phyloP scores from a whole-genome alignment of 2,113 vertebrate species.

The Podarcis raffonei region DNA sequence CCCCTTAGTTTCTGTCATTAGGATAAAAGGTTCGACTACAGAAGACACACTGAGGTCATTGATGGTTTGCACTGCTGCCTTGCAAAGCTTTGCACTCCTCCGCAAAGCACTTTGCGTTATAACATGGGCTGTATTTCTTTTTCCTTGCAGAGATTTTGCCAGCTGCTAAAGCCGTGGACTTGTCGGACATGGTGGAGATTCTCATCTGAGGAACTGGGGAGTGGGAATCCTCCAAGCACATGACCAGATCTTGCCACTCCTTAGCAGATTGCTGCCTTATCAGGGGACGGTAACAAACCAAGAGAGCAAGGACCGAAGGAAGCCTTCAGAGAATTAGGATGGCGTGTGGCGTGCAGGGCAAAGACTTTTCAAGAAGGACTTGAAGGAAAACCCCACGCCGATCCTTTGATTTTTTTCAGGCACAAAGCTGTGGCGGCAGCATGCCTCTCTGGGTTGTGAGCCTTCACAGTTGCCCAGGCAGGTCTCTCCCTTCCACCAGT shows the following conservation, averaged over 20 bases:
- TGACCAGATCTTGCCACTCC: not conserved
- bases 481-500: not conserved
- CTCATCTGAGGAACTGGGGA: constrained; percentile 72
- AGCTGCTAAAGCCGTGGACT: constrained; percentile 62
- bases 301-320: not conserved
- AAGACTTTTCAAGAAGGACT: not conserved
- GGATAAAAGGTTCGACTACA: not conserved
- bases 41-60: not conserved
- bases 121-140: not conserved
- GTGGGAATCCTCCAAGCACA: not conserved
- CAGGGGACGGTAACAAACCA: not conserved
- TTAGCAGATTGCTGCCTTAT: constrained; percentile 5
- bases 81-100: not conserved
- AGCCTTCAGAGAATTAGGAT: not conserved
- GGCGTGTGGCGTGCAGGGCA: not conserved
- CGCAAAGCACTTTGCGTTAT: not conserved
- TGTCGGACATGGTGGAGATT: constrained; percentile 82
- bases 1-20: not conserved
- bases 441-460: not conserved
- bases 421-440: not conserved
- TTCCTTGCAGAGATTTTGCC: constrained; percentile 66
- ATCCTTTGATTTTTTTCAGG: not conserved
- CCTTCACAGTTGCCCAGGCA: not conserved
- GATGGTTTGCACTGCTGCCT: not conserved
- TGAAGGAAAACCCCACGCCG: not conserved